Conservation (phyloP, 2,888 invertebrate species). For the Nysson spinosus region DNA sequence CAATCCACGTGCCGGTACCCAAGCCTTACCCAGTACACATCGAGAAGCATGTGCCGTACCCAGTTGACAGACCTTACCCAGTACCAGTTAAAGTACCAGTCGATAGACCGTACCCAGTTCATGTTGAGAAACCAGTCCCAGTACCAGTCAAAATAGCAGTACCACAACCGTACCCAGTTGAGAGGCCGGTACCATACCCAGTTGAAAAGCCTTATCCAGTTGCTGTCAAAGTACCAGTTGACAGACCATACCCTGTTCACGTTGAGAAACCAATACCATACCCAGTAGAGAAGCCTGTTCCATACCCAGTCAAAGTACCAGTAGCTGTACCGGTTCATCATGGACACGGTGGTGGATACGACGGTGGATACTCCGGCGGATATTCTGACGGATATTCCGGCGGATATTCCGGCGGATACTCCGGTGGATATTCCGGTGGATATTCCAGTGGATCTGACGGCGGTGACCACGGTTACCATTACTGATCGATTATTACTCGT, state of each 20-base stretch:
- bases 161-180: slow-evolving; percentile 76
- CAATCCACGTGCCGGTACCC: slow-evolving; percentile 83
- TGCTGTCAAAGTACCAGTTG: slow-evolving; percentile 82
- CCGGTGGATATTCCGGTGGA: slow-evolving; percentile 10
- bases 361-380: slow-evolving; percentile 16
- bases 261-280: slow-evolving; percentile 80
- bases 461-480: slow-evolving; percentile 6
- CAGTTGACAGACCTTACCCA: slow-evolving; percentile 81
- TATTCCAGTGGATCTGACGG: slow-evolving; percentile 56
- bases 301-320: slow-evolving; percentile 84
- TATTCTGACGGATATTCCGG: slow-evolving; percentile 6
- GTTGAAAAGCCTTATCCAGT: slow-evolving; percentile 81
- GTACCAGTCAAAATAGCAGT: slow-evolving; percentile 80
- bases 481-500: background rate
- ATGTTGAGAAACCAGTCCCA: slow-evolving; percentile 81
- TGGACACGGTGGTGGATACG: slow-evolving; percentile 36
- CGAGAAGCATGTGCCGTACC: slow-evolving; percentile 84
- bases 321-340: slow-evolving; percentile 80
- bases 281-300: slow-evolving; percentile 84
- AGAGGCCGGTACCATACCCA: slow-evolving; percentile 79
- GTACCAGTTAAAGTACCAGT: slow-evolving; percentile 80
- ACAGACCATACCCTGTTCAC: slow-evolving; percentile 81
- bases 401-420: slow-evolving; percentile 10
- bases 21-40: slow-evolving; percentile 82
- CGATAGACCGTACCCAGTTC: slow-evolving; percentile 83